Conservation (phyloP, 1,140 invertebrate species). For the Limonius californicus region DNA sequence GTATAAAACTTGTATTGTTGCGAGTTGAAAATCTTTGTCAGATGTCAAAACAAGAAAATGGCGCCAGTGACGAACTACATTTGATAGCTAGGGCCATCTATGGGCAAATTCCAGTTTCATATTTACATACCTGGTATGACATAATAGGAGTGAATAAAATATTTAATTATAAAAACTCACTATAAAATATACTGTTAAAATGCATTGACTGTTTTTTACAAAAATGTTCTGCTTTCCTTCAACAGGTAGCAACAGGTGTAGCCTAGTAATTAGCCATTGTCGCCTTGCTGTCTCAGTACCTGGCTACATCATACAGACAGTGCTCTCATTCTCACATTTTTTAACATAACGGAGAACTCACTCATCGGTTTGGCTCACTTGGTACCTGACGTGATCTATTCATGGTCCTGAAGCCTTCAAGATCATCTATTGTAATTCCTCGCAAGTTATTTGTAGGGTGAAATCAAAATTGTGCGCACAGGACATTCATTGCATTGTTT, state of each 20-base stretch:
- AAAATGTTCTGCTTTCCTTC: too few relatives aligned
- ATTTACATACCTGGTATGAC: too few relatives aligned
- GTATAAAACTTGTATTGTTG: too few relatives aligned
- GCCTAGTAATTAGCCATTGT: conserved; percentile 44
- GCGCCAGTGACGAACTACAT: too few relatives aligned
- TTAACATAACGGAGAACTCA: conserved; percentile 7
- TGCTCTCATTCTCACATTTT: conserved; percentile 18
- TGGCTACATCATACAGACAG: conserved; percentile 36
- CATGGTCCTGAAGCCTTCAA: conserved; percentile 11
- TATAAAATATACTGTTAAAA: too few relatives aligned
- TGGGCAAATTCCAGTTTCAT: too few relatives aligned
- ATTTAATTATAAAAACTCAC: too few relatives aligned
- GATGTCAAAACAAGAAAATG: too few relatives aligned
- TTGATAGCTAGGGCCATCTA: too few relatives aligned
- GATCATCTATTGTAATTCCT: conserved; percentile 3
- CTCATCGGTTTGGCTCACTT: conserved; percentile 22
- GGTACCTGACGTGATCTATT: conserved; percentile 25
- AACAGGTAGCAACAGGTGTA: conserved; percentile 42
- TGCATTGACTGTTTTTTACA: too few relatives aligned
- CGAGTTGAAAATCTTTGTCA: too few relatives aligned
- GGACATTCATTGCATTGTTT: not conserved
- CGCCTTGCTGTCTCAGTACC: conserved; percentile 46
- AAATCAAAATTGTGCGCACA: conserved; percentile 3
- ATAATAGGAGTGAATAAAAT: too few relatives aligned
- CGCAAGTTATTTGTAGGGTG: conserved; percentile 5